phyloP scores from a whole-genome alignment of 2,888 invertebrate genomes.

The Podotricha telesiphe region DNA sequence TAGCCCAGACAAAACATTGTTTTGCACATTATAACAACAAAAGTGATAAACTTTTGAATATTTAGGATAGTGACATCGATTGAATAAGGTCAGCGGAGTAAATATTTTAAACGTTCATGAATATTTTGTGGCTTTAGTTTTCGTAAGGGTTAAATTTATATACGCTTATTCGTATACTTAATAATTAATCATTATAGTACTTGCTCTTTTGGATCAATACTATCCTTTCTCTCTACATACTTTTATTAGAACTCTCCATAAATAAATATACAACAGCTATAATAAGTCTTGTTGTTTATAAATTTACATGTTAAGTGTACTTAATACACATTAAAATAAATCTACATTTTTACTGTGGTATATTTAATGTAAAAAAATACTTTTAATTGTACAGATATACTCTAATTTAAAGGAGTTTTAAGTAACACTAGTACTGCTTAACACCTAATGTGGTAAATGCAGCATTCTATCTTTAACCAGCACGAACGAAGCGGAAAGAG shows the following conservation, averaged over 20 bases:
- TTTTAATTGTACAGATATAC: too few relatives aligned
- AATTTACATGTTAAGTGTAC: too few relatives aligned
- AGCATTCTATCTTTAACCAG: too few relatives aligned
- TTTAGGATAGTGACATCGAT: conserved; percentile 33
- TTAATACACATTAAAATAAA: too few relatives aligned
- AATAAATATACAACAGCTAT: too few relatives aligned
- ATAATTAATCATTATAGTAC: not conserved
- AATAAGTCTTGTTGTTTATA: too few relatives aligned
- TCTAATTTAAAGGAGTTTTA: too few relatives aligned
- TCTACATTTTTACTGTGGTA: too few relatives aligned
- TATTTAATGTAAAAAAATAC: too few relatives aligned
- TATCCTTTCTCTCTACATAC: not conserved
- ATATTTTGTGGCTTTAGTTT: conserved; percentile 9
- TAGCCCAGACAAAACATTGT: conserved; percentile 38
- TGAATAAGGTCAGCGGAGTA: conserved; percentile 23
- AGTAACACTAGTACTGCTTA: too few relatives aligned
- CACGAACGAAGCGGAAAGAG: not conserved
- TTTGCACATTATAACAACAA: conserved; percentile 38
- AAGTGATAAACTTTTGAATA: conserved; percentile 42
- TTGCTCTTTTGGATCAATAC: not conserved
- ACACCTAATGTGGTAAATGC: too few relatives aligned
- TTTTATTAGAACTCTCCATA: too few relatives aligned
- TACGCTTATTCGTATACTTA: not conserved
- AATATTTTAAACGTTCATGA: conserved; percentile 13
- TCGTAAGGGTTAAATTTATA: not conserved